These are phyloP conservation scores for Antrozous pallidus DNA, from an alignment of 2,797 vertebrate species.

Conservation along the genomic window DNA sequence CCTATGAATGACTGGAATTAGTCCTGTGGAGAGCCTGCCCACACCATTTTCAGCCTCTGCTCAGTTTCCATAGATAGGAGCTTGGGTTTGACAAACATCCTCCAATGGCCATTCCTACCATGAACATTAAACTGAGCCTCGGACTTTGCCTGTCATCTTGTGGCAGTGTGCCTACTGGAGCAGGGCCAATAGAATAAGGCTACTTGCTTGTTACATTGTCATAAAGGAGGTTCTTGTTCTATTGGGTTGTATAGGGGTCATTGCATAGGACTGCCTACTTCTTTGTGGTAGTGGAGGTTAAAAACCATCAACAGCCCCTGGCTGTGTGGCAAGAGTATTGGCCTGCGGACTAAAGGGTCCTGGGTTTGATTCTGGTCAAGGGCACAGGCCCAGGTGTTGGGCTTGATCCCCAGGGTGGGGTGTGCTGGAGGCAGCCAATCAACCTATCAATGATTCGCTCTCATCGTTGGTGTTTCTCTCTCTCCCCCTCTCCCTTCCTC, in stretches of 20 bases:
- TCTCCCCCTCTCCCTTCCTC: too few species aligned
- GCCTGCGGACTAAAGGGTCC: too few species aligned
- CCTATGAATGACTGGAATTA: constrained; percentile 50
- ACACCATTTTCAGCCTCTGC: constrained; percentile 32
- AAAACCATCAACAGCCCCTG: background rate
- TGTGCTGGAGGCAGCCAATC: too few species aligned
- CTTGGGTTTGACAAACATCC: constrained; percentile 26
- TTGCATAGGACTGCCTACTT: background rate
- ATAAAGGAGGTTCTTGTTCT: background rate
- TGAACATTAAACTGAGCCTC: background rate
- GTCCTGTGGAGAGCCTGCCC: constrained; percentile 31
- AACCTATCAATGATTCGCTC: too few species aligned
- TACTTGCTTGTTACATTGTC: background rate
- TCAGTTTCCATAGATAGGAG: constrained; percentile 67
- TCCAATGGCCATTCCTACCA: background rate
- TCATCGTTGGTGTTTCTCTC: too few species aligned
- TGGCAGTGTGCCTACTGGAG: constrained; percentile 8
- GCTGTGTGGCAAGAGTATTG: too few species aligned
- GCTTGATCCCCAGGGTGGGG: too few species aligned
- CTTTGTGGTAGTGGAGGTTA: background rate
- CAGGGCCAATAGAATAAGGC: background rate
- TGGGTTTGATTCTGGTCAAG: too few species aligned
- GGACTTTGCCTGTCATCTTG: constrained; percentile 45
- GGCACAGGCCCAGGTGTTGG: too few species aligned
- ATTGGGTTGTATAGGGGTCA: background rate